These are phyloP conservation scores for Megalops cyprinoides DNA, from an alignment of 2,797 vertebrate genomes.

Conservation along the genomic window DNA sequence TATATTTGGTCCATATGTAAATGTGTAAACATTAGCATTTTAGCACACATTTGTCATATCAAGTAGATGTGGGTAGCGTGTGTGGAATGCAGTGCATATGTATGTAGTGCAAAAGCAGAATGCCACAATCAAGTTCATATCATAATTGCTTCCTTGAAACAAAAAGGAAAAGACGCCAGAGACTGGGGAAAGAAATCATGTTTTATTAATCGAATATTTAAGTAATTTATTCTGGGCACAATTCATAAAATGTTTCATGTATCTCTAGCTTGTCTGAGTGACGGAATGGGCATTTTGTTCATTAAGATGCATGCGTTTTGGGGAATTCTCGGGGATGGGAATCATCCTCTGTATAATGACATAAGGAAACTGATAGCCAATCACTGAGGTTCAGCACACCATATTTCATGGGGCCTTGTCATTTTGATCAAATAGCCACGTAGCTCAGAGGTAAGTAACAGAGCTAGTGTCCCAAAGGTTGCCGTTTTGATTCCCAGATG, in stretches of 20 bases:
- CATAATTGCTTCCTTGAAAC: background rate
- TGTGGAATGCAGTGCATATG: background rate
- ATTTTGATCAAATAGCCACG: too few species aligned
- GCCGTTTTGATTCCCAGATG: too few species aligned
- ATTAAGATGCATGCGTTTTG: background rate
- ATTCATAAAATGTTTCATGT: background rate
- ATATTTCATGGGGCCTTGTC: too few species aligned
- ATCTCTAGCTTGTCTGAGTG: constrained; percentile 6
- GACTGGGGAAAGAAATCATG: background rate
- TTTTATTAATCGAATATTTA: background rate
- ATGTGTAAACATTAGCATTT: constrained; percentile 8
- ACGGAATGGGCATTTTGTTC: background rate
- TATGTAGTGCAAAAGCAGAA: background rate
- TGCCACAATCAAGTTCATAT: background rate
- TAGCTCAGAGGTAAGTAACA: too few species aligned
- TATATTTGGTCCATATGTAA: background rate
- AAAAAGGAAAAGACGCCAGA: background rate
- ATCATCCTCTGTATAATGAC: too few species aligned
- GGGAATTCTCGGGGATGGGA: too few species aligned
- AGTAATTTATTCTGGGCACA: background rate
- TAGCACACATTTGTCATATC: background rate
- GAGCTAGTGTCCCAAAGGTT: too few species aligned
- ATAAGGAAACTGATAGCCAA: too few species aligned
- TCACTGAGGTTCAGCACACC: too few species aligned
- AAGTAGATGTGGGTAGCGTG: background rate